A percentile compares a stretch with the other conserved stretches of the same genome.
phyloP scores from a whole-genome alignment of 2,113 vertebrate genomes.

The Tupaia tana region DNA sequence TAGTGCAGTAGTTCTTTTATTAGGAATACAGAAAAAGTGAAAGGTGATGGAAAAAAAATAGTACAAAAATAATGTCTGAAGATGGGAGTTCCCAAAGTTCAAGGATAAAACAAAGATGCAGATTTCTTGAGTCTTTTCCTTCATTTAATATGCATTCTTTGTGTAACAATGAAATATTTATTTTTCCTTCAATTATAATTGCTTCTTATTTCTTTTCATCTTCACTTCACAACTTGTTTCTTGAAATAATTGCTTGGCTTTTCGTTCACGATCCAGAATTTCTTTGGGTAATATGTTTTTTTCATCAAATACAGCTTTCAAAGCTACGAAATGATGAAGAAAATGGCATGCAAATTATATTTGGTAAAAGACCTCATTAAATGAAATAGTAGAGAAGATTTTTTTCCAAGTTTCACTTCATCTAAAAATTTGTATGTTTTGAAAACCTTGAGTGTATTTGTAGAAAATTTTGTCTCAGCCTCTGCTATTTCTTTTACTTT shows the following conservation, averaged over 20 bases:
- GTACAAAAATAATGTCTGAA: background rate
- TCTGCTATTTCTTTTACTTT: slow-evolving; percentile 18
- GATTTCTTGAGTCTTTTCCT: background rate
- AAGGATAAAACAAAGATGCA: background rate
- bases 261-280: slow-evolving; percentile 84
- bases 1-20: background rate
- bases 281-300: slow-evolving; percentile 88
- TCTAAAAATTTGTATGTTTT: slow-evolving; percentile 34
- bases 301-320: slow-evolving; percentile 88
- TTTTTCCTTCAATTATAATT: slow-evolving; percentile 80
- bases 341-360: slow-evolving; percentile 78
- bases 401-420: background rate
- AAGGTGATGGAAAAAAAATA: background rate
- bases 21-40: background rate
- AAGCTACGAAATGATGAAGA: slow-evolving; percentile 79
- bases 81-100: background rate
- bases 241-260: slow-evolving; percentile 78
- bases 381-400: slow-evolving; percentile 40
- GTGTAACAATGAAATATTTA: slow-evolving; percentile 53
- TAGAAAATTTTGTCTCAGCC: background rate
- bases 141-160: slow-evolving; percentile 39
- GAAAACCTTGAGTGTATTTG: background rate
- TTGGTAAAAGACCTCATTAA: slow-evolving; percentile 58
- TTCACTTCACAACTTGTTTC: slow-evolving; percentile 61
- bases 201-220: slow-evolving; percentile 81